A percentile compares a stretch with the other conserved stretches of the same genome.
Conservation (phyloP, 2,113 vertebrate genomes). For the Ornithorhynchus anatinus region DNA sequence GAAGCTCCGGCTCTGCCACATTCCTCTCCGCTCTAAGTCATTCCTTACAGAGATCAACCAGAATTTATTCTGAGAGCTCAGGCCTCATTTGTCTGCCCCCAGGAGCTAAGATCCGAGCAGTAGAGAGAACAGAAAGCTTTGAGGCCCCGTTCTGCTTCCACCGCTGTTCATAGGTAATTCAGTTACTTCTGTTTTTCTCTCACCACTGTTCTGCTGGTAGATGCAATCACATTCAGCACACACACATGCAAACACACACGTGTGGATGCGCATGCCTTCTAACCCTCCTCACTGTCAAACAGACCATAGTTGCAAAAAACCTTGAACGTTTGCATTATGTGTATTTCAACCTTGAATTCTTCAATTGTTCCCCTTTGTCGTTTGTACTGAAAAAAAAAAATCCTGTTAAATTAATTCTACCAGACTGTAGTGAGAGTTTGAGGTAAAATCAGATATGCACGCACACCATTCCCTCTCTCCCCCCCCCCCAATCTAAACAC, state of each 20-base stretch:
- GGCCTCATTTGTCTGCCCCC: too few species aligned
- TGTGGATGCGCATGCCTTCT: too few species aligned
- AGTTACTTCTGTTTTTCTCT: too few species aligned
- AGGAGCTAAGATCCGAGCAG: too few species aligned
- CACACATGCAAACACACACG: too few species aligned
- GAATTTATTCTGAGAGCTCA: rapidly evolving
- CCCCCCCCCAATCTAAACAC: neutral
- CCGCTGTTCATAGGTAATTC: too few species aligned
- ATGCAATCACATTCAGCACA: too few species aligned
- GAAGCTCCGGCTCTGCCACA: neutral
- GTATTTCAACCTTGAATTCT: neutral
- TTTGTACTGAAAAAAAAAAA: slow-evolving; percentile 23
- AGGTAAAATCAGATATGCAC: neutral
- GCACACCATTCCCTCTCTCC: too few species aligned
- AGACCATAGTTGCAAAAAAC: rapidly evolving
- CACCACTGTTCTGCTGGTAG: too few species aligned
- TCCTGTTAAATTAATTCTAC: slow-evolving; percentile 45
- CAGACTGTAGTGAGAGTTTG: neutral
- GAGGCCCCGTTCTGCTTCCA: too few species aligned
- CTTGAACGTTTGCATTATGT: neutral
- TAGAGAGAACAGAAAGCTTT: too few species aligned
- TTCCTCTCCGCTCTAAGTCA: rapidly evolving
- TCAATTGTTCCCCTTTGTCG: neutral
- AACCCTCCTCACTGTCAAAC: rapidly evolving
- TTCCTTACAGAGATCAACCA: neutral